phyloP scores from a whole-genome alignment of 2,888 invertebrate species.

The Eilema sororculum region DNA sequence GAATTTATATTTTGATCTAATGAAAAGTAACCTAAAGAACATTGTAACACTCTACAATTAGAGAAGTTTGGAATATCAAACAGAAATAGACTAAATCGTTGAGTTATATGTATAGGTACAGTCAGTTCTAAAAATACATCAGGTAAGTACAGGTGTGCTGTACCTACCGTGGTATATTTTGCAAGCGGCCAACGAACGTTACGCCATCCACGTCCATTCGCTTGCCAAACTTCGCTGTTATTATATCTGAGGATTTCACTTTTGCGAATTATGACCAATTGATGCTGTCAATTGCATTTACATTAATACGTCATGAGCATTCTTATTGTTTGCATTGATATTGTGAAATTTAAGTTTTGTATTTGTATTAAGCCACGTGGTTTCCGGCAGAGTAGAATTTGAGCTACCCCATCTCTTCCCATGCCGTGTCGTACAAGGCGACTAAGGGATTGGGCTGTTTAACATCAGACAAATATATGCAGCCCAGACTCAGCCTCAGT shows the following conservation, averaged over 20 bases:
- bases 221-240: conserved; percentile 57
- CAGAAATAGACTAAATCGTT: not conserved
- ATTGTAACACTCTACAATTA: no score
- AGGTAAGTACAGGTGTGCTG: conserved; percentile 45
- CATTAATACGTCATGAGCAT: not conserved
- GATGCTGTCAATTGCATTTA: conserved; percentile 6
- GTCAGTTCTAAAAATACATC: conserved; percentile 34
- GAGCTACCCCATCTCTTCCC: no score
- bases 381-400: no score
- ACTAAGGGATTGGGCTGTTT: no score
- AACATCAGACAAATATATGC: no score
- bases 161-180: conserved; percentile 46
- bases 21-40: no score
- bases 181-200: conserved; percentile 46
- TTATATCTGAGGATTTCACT: conserved; percentile 48
- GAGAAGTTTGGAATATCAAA: no score
- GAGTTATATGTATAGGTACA: not conserved
- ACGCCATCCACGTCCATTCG: conserved; percentile 52
- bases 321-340: not conserved
- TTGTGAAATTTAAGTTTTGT: not conserved
- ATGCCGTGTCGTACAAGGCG: no score
- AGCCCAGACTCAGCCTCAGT: no score
- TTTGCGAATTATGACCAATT: conserved; percentile 41
- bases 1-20: no score
- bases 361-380: no score